Evolutionary conservation across 2,888 invertebrate species (phyloP).

Genomic region (Caenorhabditis virilis): DNA sequence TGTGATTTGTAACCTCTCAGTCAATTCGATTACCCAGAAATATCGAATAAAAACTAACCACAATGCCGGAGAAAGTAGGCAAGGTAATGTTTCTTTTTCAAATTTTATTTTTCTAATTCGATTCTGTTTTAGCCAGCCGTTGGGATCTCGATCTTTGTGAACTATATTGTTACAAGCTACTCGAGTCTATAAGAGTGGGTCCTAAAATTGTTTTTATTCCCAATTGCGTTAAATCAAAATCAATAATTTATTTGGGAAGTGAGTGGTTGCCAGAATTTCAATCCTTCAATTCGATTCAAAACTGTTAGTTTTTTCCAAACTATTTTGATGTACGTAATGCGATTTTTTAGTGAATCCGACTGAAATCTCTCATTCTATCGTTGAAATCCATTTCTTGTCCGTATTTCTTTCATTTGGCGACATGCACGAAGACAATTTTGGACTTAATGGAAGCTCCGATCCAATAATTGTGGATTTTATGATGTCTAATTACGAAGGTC

Average conservation of each 20-base stretch:
- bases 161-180: conserved; percentile 11
- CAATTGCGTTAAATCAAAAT: too few species aligned
- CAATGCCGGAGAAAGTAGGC: conserved; percentile 5
- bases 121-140: conserved; percentile 12
- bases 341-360: conserved; percentile 14
- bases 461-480: conserved; percentile 24
- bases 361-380: conserved; percentile 12
- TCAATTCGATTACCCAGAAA: conserved; percentile 10
- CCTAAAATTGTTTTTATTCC: conserved; percentile 8
- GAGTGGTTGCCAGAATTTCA: conserved; percentile 7
- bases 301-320: conserved; percentile 13
- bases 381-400: conserved; percentile 24
- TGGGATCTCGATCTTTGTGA: conserved; percentile 10
- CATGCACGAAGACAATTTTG: conserved; percentile 21
- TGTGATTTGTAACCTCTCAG: conserved; percentile 13
- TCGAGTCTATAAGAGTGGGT: conserved; percentile 12
- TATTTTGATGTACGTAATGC: conserved; percentile 19
- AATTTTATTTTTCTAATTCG: conserved; percentile 12
- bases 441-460: conserved; percentile 15
- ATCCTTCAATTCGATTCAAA: conserved; percentile 10
- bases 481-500: conserved; percentile 11
- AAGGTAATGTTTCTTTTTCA: conserved; percentile 8
- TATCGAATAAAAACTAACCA: conserved; percentile 11
- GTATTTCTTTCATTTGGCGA: conserved; percentile 17
- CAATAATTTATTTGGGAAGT: conserved; percentile 12